Evolutionary conservation across 2,888 invertebrate genomes (phyloP), one percentile per base, ranked within the genome.

Genomic region (Ptilodon capucinus): DNA sequence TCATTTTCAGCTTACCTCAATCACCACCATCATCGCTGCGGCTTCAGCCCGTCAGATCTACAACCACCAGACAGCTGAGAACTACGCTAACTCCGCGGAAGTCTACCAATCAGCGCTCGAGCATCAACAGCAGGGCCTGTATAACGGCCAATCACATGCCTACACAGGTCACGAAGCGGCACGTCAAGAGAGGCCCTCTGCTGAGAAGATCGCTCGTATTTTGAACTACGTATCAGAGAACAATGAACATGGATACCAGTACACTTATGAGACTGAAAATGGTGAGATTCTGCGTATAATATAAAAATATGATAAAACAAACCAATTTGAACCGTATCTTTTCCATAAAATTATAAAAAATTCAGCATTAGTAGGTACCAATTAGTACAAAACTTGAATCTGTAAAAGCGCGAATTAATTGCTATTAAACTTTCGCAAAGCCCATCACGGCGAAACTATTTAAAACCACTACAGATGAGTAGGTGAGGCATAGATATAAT

Each of bases 231-330:
- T 76, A 1, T 68, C 69, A 1, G 81, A 86, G 11, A 77, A 64
- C 11, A 67, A 86, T 45, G 84, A 76, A 0, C 84, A 87, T 32
- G 76, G 74, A 32, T 91, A 90, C 45, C 74, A 81, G 17, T 86
- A 84, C 48, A 87, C 92, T 16, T 94, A 92, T 72, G 93, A 93
- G 63, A 94, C 94, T 54, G 94, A 93, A 60, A 94, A 94, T 72
- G 93, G 94, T 88, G 49, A 76, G 67, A 48, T 9, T 13, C 2
- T 1, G 1, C 11, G n/a, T 28, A n/a, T n/a, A 4, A 8, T n/a
- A 11, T 9, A 25, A 25, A 2, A 9, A 11, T 9, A 1, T 3
- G 25, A 9, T n/a, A n/a, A n/a, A n/a, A n/a, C n/a, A 25, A 7
- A 25, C 25, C 11, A 25, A 9, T 8, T 11, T 9, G 25, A 25